Evolutionary conservation across 2,888 invertebrate species (phyloP).

Genomic region (Chesias legatella): DNA sequence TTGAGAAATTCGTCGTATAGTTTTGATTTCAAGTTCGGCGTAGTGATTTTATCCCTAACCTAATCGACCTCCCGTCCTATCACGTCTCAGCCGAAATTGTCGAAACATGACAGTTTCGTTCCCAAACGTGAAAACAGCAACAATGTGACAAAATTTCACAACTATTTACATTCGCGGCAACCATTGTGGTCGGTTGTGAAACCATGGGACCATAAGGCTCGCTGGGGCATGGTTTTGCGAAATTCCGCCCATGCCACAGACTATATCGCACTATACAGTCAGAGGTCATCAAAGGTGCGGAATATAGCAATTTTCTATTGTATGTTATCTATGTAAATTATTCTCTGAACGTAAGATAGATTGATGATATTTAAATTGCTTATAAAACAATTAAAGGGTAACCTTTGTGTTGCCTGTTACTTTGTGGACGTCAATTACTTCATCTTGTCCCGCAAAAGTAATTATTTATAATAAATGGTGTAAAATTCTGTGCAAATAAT

Average conservation of each 20-base stretch:
- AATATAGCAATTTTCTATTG: slow-evolving; percentile 39
- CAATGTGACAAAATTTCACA: slow-evolving; percentile 52
- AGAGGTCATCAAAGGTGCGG: slow-evolving; percentile 48
- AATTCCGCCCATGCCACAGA: slow-evolving; percentile 13
- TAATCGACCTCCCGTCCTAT: slow-evolving; percentile 1
- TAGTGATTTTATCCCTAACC: slow-evolving; percentile 3
- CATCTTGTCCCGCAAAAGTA: too few species aligned
- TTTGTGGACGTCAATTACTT: slow-evolving; percentile 1
- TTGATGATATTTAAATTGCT: slow-evolving; percentile 20
- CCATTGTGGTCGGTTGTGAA: slow-evolving; percentile 43
- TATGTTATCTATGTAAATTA: slow-evolving; percentile 24
- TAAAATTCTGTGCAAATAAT: too few species aligned
- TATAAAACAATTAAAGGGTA: slow-evolving; percentile 23
- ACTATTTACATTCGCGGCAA: slow-evolving; percentile 26
- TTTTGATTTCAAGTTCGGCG: too few species aligned
- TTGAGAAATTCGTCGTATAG: too few species aligned
- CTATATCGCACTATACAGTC: slow-evolving; percentile 14
- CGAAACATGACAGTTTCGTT: slow-evolving; percentile 17
- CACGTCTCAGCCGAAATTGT: slow-evolving; percentile 8
- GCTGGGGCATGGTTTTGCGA: slow-evolving; percentile 23
- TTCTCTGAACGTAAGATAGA: slow-evolving; percentile 21
- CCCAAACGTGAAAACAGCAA: slow-evolving; percentile 35
- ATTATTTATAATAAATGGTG: too few species aligned
- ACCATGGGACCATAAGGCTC: slow-evolving; percentile 47
- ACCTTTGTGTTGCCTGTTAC: slow-evolving; percentile 17